A percentile compares a stretch with the other conserved stretches of the same genome.
These are phyloP conservation scores for Apotomis betuletana DNA, from an alignment of 2,888 invertebrate species.

Conservation along the genomic window DNA sequence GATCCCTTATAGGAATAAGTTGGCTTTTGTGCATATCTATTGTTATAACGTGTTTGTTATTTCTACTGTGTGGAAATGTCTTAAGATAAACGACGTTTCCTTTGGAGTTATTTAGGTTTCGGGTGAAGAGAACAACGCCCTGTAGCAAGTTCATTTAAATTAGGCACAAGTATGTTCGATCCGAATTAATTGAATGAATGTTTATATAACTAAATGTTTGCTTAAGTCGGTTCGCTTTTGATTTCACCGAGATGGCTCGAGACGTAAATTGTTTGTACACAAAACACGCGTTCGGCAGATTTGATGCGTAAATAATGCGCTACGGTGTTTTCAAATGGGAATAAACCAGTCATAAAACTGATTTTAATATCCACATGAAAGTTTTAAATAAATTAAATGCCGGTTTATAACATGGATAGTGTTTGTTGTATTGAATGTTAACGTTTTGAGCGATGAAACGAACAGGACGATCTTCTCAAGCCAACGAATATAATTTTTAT, in stretches of 20 bases:
- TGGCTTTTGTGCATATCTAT: too few species aligned
- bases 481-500: too few species aligned
- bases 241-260: not conserved
- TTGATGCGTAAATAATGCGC: not conserved
- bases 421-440: too few species aligned
- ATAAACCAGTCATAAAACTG: not conserved
- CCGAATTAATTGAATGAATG: not conserved
- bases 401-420: too few species aligned
- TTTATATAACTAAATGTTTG: not conserved
- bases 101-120: not conserved
- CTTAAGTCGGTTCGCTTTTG: not conserved
- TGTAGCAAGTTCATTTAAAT: slow-evolving; percentile 10
- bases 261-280: not conserved
- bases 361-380: not conserved
- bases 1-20: too few species aligned
- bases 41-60: too few species aligned
- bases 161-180: not conserved
- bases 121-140: slow-evolving; percentile 9
- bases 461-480: too few species aligned
- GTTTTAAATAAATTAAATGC: not conserved
- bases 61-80: not conserved
- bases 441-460: too few species aligned
- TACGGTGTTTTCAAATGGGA: not conserved
- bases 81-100: slow-evolving; percentile 7
- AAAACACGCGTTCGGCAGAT: not conserved